Conservation (phyloP, 2,113 vertebrate genomes). For the Psittacara wagleri region DNA sequence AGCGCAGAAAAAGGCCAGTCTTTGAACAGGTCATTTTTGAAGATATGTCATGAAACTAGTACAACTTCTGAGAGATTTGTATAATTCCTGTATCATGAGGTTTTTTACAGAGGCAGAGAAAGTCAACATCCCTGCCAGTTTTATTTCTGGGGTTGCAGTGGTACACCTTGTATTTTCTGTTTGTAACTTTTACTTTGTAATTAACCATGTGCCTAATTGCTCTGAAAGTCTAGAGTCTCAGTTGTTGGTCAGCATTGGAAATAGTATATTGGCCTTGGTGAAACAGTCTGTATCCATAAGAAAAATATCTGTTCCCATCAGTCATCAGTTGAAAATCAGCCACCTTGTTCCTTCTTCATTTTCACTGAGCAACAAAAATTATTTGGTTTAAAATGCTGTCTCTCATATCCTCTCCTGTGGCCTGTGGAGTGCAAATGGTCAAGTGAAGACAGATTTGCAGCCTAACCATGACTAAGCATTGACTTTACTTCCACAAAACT, state of each 20-base stretch:
- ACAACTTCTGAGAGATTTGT: not conserved
- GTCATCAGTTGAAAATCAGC: not conserved
- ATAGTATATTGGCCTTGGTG: not conserved
- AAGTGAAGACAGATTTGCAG: not conserved
- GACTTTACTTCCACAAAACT: not conserved
- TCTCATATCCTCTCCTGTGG: not conserved
- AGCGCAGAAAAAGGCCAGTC: not conserved
- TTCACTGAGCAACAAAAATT: not conserved
- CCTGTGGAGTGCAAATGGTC: not conserved
- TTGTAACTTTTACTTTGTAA: not conserved
- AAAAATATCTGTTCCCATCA: not conserved
- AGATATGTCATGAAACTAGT: not conserved
- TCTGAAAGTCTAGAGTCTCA: not conserved
- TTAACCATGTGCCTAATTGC: not conserved
- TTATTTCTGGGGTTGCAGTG: not conserved
- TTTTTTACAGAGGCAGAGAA: not conserved
- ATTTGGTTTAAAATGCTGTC: not conserved
- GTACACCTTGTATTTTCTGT: not conserved
- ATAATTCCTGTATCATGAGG: not conserved
- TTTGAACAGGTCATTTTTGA: not conserved
- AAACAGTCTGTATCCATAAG: not conserved
- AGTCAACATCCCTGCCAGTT: not conserved
- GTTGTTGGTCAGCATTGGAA: not conserved
- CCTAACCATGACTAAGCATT: too few relatives aligned
- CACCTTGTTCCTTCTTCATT: not conserved